A percentile compares a stretch with the other conserved stretches of the same genome.
Evolutionary conservation across 2,797 vertebrate species (phyloP).

Genomic region (Hypotaenidia philippensis): DNA sequence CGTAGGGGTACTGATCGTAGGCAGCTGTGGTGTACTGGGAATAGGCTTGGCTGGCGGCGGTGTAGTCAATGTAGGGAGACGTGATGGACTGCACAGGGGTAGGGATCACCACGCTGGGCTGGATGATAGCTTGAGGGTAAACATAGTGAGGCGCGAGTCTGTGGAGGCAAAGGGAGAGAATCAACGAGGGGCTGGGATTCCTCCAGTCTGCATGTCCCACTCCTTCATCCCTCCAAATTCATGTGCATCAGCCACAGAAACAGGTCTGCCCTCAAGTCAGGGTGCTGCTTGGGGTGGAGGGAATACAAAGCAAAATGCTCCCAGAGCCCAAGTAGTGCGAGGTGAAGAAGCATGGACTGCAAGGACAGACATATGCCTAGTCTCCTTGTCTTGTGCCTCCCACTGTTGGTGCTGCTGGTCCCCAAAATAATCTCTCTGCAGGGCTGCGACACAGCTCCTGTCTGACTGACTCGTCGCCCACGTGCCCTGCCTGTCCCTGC

Average conservation of each 20-base stretch:
- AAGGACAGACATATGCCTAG: fast-evolving
- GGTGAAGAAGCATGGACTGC: not conserved
- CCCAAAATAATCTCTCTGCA: not conserved
- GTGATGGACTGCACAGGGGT: slow-evolving; percentile 88
- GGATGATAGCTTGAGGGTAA: slow-evolving; percentile 91
- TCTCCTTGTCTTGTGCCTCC: fast-evolving
- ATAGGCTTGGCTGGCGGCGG: slow-evolving; percentile 86
- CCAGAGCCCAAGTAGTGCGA: not conserved
- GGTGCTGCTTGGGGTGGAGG: not conserved
- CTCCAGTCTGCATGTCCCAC: fast-evolving
- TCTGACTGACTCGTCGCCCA: fast-evolving
- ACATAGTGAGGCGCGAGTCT: slow-evolving; percentile 92
- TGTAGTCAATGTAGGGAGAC: slow-evolving; percentile 92
- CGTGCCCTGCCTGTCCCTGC: not conserved
- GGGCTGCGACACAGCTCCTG: fast-evolving
- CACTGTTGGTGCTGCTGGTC: not conserved
- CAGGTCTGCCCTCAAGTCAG: not conserved
- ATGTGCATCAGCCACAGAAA: fast-evolving
- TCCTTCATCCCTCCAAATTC: too few relatives aligned
- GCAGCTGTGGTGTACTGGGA: slow-evolving; percentile 89
- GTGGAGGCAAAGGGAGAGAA: slow-evolving; percentile 59
- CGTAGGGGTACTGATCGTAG: slow-evolving; percentile 94
- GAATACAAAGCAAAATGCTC: not conserved
- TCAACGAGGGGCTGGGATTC: not conserved
- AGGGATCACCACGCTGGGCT: slow-evolving; percentile 93